Percentiles rank a stretch among this genome's conserved stretches.
phyloP scores from a whole-genome alignment of 2,888 invertebrate species.

The Seladonia tumulorum region DNA sequence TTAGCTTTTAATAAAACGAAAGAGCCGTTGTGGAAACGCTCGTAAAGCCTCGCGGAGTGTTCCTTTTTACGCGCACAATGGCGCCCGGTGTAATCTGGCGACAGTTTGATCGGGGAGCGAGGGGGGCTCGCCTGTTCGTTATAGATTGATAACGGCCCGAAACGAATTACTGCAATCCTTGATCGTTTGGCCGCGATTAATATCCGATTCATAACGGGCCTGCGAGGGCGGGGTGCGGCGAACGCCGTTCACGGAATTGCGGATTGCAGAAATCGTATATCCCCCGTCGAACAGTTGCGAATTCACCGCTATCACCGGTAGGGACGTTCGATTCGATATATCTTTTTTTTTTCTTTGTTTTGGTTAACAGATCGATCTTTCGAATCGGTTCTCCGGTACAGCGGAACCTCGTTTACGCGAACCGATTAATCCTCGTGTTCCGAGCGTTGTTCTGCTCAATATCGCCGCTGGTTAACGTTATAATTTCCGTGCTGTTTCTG shows the following conservation, averaged over 20 bases:
- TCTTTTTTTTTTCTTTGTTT: neutral
- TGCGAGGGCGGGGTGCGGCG: neutral
- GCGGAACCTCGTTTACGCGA: neutral
- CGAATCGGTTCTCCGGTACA: neutral
- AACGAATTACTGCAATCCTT: constrained; percentile 58
- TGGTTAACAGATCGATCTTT: neutral
- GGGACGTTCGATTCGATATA: neutral
- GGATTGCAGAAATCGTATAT: constrained; percentile 50
- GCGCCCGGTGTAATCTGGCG: constrained; percentile 33
- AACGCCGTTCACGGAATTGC: constrained; percentile 32
- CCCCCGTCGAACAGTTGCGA: neutral
- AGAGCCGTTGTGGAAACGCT: constrained; percentile 20
- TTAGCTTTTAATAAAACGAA: constrained; percentile 54
- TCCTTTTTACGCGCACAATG: constrained; percentile 10
- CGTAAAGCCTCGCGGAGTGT: constrained; percentile 25
- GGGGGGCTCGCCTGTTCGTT: constrained; percentile 38
- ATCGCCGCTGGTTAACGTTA: no score
- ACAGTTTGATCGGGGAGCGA: constrained; percentile 35
- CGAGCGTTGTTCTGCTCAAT: no score
- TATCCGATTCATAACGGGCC: constrained; percentile 56
- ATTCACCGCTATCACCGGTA: constrained; percentile 16
- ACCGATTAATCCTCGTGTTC: neutral
- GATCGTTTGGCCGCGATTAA: constrained; percentile 58
- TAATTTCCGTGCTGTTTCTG: no score
- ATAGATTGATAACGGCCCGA: constrained; percentile 51